Base-by-base conservation (phyloP, 1,140 invertebrate species). In the Bemisia tabaci region DNA sequence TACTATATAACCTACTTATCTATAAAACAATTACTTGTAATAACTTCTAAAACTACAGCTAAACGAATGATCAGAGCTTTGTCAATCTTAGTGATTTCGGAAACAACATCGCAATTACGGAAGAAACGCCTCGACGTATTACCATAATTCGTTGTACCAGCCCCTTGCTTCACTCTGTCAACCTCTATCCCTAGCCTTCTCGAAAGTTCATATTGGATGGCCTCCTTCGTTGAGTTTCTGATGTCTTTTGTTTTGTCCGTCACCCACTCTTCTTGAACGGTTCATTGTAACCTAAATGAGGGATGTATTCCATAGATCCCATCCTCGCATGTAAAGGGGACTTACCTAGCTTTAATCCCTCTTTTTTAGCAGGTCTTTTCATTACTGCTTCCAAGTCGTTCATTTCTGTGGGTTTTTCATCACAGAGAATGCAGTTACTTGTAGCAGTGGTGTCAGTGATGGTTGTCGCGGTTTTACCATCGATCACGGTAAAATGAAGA, bases 51-150 rank as follows among this genome's bases (percentile, higher is more conserved):
- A 69, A 75, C 72, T 61, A 71, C 68, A 67, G 70, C 62, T 67
- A 77, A 74, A 68, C 73, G 68, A 61, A 68, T 70, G 26, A 77
- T 74, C 63, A 76, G 48, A 62, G 67, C 71, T 73, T 70, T 68
- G 74, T 79, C 73, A 62, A 75, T 65, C 22, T 73, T 73, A 23
- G 68, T 77, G 48, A 78, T 77, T 65, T 69, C 63, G 65, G 73
- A 69, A 67, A 72, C 69, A 70, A 72, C 64, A 60, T 69, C 64
- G n/a, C 72, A 65, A 65, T 76, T 62, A 60, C 65, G 59, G 65
- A 76, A 77, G 71, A 78, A 76, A 66, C 71, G 65, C 67, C 76
- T 71, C 22, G 71, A 72, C 12, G 73, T 75, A 69, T 78, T 78
- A 21, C 74, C 74, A 68, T 75, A 73, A 66, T 77, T 77, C 9